These are phyloP conservation scores for Apomyelois bistriatella DNA, from an alignment of 2,888 invertebrate species.

Conservation along the genomic window DNA sequence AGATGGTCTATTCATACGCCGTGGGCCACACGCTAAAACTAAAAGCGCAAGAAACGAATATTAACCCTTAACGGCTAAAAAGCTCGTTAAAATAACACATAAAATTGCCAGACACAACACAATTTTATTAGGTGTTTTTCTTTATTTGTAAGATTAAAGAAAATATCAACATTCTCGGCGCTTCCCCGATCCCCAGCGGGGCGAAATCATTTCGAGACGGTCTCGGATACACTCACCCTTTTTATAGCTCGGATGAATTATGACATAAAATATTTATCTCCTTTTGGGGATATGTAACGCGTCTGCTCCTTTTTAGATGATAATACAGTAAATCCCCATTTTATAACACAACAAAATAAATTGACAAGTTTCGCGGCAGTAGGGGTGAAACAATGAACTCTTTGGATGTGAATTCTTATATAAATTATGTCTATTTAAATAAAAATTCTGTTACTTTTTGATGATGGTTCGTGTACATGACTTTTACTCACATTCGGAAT, in stretches of 20 bases:
- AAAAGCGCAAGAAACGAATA: too few species aligned
- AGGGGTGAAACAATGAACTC: slow-evolving; percentile 30
- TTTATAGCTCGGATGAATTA: slow-evolving; percentile 69
- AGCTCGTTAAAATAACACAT: not conserved
- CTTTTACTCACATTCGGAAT: too few species aligned
- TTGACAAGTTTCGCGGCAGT: slow-evolving; percentile 41
- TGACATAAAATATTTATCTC: slow-evolving; percentile 73
- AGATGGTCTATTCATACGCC: too few species aligned
- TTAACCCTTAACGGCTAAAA: not conserved
- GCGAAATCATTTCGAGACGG: slow-evolving; percentile 56
- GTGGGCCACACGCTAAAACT: too few species aligned
- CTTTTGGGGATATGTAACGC: slow-evolving; percentile 62
- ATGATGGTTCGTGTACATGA: too few species aligned
- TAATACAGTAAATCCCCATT: slow-evolving; percentile 60
- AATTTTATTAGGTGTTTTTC: slow-evolving; percentile 25
- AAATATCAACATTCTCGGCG: slow-evolving; percentile 43
- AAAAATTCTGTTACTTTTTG: too few species aligned
- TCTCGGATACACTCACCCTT: slow-evolving; percentile 58
- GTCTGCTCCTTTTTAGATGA: slow-evolving; percentile 61
- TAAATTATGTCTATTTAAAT: not conserved
- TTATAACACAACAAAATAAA: slow-evolving; percentile 51
- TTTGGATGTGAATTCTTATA: not conserved
- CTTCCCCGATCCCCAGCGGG: slow-evolving; percentile 38
- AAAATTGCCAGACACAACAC: slow-evolving; percentile 3
- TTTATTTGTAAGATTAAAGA: slow-evolving; percentile 48